Evolutionary conservation across 2,797 vertebrate genomes (phyloP).

Genomic region (Anabacerthia variegaticeps): DNA sequence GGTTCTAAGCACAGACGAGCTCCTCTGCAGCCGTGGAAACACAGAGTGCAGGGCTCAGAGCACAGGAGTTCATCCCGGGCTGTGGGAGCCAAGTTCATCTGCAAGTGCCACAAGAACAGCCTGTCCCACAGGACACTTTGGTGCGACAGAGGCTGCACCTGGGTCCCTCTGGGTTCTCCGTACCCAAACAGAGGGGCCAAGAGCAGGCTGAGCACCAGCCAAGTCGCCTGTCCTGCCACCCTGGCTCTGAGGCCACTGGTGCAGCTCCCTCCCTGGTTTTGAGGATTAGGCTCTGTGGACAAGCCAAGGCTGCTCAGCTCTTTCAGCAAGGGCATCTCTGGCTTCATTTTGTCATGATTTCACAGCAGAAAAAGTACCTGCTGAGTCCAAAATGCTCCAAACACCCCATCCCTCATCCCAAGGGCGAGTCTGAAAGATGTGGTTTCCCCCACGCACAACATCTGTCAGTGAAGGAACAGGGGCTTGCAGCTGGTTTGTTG

Average conservation of each 20-base stretch:
- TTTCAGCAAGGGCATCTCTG: background rate
- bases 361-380: background rate
- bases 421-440: background rate
- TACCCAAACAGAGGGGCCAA: background rate
- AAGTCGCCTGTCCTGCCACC: background rate
- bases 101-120: background rate
- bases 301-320: background rate
- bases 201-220: background rate
- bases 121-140: background rate
- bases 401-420: background rate
- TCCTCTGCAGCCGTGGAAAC: rapidly evolving
- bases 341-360: rapidly evolving
- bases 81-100: too few species aligned
- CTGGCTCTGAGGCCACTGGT: rapidly evolving
- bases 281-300: background rate
- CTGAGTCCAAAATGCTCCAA: background rate
- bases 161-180: rapidly evolving
- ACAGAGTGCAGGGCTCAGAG: background rate
- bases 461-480: background rate
- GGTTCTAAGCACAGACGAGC: background rate
- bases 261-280: rapidly evolving
- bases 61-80: background rate
- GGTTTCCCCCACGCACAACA: rapidly evolving
- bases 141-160: background rate
- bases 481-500: background rate